A percentile compares a stretch with the other conserved stretches of the same genome.
phyloP scores from a whole-genome alignment of 2,113 vertebrate genomes.

The Gopherus evgoodei region DNA sequence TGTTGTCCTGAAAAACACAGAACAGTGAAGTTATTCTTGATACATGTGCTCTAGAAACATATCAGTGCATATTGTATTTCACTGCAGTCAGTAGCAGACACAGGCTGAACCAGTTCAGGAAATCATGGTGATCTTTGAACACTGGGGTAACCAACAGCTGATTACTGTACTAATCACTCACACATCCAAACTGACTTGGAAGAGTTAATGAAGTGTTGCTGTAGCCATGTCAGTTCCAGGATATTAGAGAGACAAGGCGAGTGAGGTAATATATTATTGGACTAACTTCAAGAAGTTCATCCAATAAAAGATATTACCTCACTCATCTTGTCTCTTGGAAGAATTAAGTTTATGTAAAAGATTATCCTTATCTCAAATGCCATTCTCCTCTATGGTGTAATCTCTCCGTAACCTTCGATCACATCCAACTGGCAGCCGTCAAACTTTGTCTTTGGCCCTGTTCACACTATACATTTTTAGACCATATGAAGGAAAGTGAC shows the following conservation, averaged over 20 bases:
- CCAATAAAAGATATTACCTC: neutral
- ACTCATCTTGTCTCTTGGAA: constrained; percentile 54
- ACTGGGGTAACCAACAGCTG: constrained; percentile 44
- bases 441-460: constrained; percentile 67
- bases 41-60: neutral
- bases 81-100: neutral
- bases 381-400: constrained; percentile 71
- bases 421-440: constrained; percentile 68
- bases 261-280: neutral
- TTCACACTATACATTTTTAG: constrained; percentile 44
- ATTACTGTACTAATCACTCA: constrained; percentile 58
- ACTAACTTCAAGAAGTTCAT: neutral
- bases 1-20: constrained; percentile 71
- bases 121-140: constrained; percentile 57
- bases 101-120: constrained; percentile 22
- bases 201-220: constrained; percentile 29
- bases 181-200: constrained; percentile 57
- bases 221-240: neutral
- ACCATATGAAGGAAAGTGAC: constrained; percentile 57
- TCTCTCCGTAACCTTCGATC: constrained; percentile 68
- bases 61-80: neutral
- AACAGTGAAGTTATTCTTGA: constrained; percentile 35
- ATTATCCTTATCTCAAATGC: constrained; percentile 75
- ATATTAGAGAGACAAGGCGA: neutral
- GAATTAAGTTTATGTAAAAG: constrained; percentile 73